Evolutionary conservation across 2,888 invertebrate species (phyloP).

Genomic region (Brachypalpus laphriformis): DNA sequence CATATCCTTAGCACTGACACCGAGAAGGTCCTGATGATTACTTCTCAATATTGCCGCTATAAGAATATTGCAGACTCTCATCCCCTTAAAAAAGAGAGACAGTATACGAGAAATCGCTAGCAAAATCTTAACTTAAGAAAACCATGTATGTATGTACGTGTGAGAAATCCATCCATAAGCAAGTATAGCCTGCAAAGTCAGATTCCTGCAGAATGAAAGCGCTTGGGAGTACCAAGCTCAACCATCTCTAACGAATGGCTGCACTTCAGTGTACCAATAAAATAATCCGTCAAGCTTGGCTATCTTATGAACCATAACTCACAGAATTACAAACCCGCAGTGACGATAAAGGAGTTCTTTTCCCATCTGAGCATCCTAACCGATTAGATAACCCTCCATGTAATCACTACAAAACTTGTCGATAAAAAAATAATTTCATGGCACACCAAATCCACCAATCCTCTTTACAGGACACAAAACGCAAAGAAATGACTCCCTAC

Average conservation of each 20-base stretch:
- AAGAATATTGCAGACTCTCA: too few species aligned
- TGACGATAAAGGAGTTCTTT: slow-evolving; percentile 3
- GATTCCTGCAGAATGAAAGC: background rate
- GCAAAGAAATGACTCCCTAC: background rate
- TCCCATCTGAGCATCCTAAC: background rate
- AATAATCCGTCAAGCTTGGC: background rate
- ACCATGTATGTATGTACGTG: too few species aligned
- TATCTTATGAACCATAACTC: background rate
- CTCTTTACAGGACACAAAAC: background rate
- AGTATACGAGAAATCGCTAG: too few species aligned
- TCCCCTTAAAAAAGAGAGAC: too few species aligned
- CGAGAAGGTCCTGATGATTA: too few species aligned
- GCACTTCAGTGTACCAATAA: background rate
- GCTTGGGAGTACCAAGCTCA: background rate
- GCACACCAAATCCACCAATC: slow-evolving; percentile 9
- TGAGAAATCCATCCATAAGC: too few species aligned
- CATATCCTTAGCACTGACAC: too few species aligned
- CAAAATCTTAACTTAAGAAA: too few species aligned
- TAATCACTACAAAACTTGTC: slow-evolving; percentile 49
- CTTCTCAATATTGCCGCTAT: too few species aligned
- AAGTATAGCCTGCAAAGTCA: too few species aligned
- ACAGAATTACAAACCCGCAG: slow-evolving; percentile 10
- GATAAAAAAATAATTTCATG: slow-evolving; percentile 50
- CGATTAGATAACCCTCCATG: slow-evolving; percentile 48
- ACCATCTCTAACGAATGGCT: background rate